Conservation (phyloP, 1,140 invertebrate genomes). For the Achatina immaculata region DNA sequence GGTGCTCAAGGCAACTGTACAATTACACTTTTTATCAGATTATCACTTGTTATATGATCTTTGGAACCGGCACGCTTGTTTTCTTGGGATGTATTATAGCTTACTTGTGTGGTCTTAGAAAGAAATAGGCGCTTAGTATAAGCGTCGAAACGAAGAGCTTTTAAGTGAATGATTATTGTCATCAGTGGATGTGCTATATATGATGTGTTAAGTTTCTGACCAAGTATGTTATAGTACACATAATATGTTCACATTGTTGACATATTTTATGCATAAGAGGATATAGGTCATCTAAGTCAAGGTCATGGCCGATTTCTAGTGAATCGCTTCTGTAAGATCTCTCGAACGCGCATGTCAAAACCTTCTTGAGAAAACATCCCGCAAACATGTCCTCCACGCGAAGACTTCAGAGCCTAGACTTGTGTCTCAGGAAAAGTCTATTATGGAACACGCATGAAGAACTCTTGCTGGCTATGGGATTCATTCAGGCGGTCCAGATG, state of each 20-base stretch:
- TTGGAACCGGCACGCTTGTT: slow-evolving; percentile 56
- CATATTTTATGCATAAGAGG: background rate
- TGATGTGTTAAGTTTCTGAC: background rate
- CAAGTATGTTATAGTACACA: background rate
- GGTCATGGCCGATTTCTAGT: too few relatives aligned
- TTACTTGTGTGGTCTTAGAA: background rate
- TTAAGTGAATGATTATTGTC: background rate
- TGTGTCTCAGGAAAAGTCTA: too few relatives aligned
- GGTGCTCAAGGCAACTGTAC: slow-evolving; percentile 61
- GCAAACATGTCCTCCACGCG: too few relatives aligned
- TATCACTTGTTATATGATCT: slow-evolving; percentile 77
- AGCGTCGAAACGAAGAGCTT: background rate
- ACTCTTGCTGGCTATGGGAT: too few relatives aligned
- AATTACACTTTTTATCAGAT: slow-evolving; percentile 75
- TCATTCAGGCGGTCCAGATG: too few relatives aligned
- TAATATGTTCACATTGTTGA: background rate
- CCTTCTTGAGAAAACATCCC: too few relatives aligned
- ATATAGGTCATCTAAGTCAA: background rate
- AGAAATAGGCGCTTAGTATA: background rate
- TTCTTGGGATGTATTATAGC: background rate
- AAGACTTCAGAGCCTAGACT: too few relatives aligned
- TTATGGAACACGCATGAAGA: too few relatives aligned
- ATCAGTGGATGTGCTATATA: background rate
- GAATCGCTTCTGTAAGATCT: too few relatives aligned
- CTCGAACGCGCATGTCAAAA: too few relatives aligned